Base-by-base conservation (phyloP, 2,797 vertebrate genomes). In the Sparus aurata region DNA sequence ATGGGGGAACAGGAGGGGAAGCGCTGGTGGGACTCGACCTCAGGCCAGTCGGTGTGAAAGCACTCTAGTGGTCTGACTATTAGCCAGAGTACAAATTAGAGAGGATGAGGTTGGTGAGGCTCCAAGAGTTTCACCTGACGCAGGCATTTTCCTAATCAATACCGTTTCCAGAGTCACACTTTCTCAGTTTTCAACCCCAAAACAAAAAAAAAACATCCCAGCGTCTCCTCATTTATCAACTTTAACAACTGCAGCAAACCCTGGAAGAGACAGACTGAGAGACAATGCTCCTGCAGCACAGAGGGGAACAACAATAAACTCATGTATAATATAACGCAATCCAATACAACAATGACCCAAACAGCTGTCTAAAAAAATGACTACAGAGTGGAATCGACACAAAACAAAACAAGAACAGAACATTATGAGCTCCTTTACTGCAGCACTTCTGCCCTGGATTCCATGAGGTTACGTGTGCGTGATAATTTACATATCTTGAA, bases 51-150 rank as follows among this genome's bases (percentile, higher is more conserved):
- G 65, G 46, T 30, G 73, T 78, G 61, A 68, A 75, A 85, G 67
- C 72, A 65, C 50, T 82, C 62, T 43, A 57, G 16, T 76, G 60
- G 76, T 79, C 73, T 85, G 85, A 90, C 68, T 65, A 12, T 5
- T 75, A 87, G 85, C 79, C 89, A 88, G 82, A 87, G 57, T 46
- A 82, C 78, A 86, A 87, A 89, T 90, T 63, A 90, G 73, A 81
- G 67, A 71, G 60, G 59, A 91, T 84, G 88, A 87, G 69, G 80
- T 90, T 87, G 84, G 85, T 75, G 64, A 59, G 38, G 63, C 61
- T 87, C 84, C 88, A 84, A 81, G 74, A 68, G 59, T 79, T 90
- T 82, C 22, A 79, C 83, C 80, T 87, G 85, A 92, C 60, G 59
- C 72, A 80, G 73, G 76, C 77, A 75, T 85, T 89, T 91, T 59